phyloP scores from a whole-genome alignment of 2,797 vertebrate species.

The Toxotes lorentzi region DNA sequence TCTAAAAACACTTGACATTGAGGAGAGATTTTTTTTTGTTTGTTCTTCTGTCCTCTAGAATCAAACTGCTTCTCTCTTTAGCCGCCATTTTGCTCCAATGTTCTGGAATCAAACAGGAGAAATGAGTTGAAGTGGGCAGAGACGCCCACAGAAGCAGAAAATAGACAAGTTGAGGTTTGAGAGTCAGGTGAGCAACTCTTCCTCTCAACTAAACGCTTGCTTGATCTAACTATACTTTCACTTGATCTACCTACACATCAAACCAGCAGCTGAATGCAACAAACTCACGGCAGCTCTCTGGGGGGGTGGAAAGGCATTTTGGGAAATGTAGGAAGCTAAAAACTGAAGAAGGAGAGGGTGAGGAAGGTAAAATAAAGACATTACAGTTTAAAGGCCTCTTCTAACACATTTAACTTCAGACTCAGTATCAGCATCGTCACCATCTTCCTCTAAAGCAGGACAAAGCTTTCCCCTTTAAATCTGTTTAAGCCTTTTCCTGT shows the following conservation, averaged over 20 bases:
- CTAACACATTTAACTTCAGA: too few species aligned
- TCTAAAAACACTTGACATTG: neutral
- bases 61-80: neutral
- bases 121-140: constrained; percentile 54
- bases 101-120: constrained; percentile 24
- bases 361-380: neutral
- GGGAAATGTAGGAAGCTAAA: constrained; percentile 45
- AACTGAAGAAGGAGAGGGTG: neutral
- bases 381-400: neutral
- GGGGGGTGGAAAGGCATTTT: constrained; percentile 22
- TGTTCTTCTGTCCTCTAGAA: neutral
- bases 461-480: neutral
- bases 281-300: constrained; percentile 25
- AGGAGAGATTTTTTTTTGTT: too few species aligned
- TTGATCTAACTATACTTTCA: constrained; percentile 52
- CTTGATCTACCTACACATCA: constrained; percentile 49
- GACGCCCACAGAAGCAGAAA: constrained; percentile 70
- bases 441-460: neutral
- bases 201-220: constrained; percentile 68
- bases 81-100: constrained; percentile 30
- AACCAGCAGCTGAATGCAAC: constrained; percentile 28
- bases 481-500: neutral
- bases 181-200: constrained; percentile 76
- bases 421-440: neutral
- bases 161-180: constrained; percentile 62